Base-by-base conservation (phyloP, 2,797 vertebrate genomes). In the Manis pentadactyla region DNA sequence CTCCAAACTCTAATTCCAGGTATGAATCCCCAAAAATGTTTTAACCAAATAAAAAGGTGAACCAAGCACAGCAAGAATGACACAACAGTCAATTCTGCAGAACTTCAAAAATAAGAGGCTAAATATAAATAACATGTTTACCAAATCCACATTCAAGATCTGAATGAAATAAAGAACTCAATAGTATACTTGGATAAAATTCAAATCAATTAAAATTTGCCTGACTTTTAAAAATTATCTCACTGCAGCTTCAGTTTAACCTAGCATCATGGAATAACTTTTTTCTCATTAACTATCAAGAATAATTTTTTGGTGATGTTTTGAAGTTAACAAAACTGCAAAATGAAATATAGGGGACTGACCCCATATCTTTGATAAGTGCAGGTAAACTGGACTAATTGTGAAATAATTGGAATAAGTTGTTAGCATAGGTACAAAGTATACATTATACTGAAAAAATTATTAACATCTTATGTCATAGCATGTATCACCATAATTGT, bases 181-280 rank as follows among this genome's bases (percentile, higher is more conserved):
- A 59, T 34, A 93, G 84, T 64, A 71, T 19, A 5, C 78, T 31
- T 84, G 29, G 81, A 61, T 88, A 95, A 92, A 95, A 84, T 18
- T 42, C 53, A 84, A 96, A 74, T 78, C 74, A 86, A 79, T 59
- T 83, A 69, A 78, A 78, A 51, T 55, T 78, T 14, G 37, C 34
- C 39, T 78, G 34, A 69, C 27, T 96, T 95, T 92, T 42, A 88
- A 94, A 86, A 88, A 42, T 55, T 46, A 94, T 73, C 31, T 21
- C 51, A 90, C 14, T n/a, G 14, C 3, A 74, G 31, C 49, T n/a
- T 93, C 34, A 53, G 74, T 73, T 88, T 66, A 78, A 61, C 5
- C 12, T 51, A 63, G 66, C 49, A 64, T 49, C 59, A 83, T 31
- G 31, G 37, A 75, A 17, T 59, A 49, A 64, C 39, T 39, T 31